These are phyloP conservation scores for Brachionus rubens DNA, from an alignment of 1,140 invertebrate genomes.

Conservation along the genomic window DNA sequence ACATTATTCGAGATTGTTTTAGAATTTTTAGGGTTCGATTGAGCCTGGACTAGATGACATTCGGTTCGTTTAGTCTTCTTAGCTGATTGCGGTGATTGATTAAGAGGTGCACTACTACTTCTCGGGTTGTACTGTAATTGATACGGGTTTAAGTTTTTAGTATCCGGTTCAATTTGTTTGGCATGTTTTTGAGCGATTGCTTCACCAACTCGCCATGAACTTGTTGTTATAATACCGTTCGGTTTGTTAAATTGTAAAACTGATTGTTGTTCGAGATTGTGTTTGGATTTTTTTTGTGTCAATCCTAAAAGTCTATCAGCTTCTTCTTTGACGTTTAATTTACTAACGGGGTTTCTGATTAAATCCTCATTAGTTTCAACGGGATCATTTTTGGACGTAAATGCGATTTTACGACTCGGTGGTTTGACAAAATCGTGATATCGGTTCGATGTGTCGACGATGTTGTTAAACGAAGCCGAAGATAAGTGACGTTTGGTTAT, in stretches of 20 bases:
- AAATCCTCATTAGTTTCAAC: background rate
- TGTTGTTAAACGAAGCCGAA: background rate
- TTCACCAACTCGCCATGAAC: conserved; percentile 41
- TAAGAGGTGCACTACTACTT: conserved; percentile 13
- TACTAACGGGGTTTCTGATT: background rate
- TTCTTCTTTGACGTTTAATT: conserved; percentile 22
- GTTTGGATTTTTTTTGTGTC: background rate
- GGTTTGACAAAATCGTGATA: background rate
- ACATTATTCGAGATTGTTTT: background rate
- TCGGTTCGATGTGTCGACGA: background rate
- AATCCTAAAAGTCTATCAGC: background rate
- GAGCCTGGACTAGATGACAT: conserved; percentile 1
- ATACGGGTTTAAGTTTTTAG: background rate
- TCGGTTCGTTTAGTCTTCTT: conserved; percentile 16
- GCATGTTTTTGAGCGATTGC: conserved; percentile 32
- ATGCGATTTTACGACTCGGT: conserved; percentile 1
- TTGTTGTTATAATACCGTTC: conserved; percentile 4
- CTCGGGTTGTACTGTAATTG: conserved; percentile 9
- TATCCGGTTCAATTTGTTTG: background rate
- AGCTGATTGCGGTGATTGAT: background rate
- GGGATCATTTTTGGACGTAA: background rate
- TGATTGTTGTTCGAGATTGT: background rate
- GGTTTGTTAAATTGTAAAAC: background rate
- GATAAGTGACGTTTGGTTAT: conserved; percentile 11
- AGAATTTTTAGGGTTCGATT: background rate